A percentile compares a stretch with the other conserved stretches of the same genome.
phyloP scores from a whole-genome alignment of 2,888 invertebrate genomes.

The Galerucella calmariensis region DNA sequence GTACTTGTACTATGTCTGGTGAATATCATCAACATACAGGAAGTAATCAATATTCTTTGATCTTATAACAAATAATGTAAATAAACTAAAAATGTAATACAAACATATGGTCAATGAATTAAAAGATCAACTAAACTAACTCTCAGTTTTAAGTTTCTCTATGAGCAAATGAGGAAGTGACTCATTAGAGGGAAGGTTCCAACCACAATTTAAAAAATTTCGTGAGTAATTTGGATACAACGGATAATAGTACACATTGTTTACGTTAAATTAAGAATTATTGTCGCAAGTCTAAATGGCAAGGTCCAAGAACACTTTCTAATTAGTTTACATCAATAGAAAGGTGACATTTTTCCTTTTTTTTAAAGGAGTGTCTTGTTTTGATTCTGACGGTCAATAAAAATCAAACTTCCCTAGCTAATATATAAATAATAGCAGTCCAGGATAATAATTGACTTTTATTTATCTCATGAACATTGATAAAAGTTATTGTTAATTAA shows the following conservation, averaged over 20 bases:
- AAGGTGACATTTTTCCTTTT: constrained; percentile 19
- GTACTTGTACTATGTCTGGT: constrained; percentile 11
- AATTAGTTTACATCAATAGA: constrained; percentile 22
- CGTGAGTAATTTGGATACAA: constrained; percentile 18
- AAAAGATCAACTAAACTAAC: constrained; percentile 28
- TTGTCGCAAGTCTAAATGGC: constrained; percentile 13
- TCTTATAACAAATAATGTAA: constrained; percentile 5
- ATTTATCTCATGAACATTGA: constrained; percentile 26
- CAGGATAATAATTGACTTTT: not conserved
- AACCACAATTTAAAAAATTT: constrained; percentile 27
- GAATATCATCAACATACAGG: not conserved
- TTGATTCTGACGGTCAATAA: constrained; percentile 35
- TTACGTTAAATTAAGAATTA: not conserved
- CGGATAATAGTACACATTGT: not conserved
- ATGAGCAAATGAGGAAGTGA: constrained; percentile 50
- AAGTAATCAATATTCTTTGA: constrained; percentile 15
- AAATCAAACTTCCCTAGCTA: not conserved
- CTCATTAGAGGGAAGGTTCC: constrained; percentile 47
- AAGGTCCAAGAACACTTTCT: constrained; percentile 26
- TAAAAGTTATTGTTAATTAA: constrained; percentile 38
- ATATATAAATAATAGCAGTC: not conserved
- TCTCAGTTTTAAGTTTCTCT: constrained; percentile 29
- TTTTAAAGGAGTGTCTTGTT: constrained; percentile 30
- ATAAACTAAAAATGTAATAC: constrained; percentile 26
- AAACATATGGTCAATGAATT: constrained; percentile 41